These are phyloP conservation scores for Daktulosphaira vitifoliae DNA, from an alignment of 1,140 invertebrate species.

Conservation along the genomic window DNA sequence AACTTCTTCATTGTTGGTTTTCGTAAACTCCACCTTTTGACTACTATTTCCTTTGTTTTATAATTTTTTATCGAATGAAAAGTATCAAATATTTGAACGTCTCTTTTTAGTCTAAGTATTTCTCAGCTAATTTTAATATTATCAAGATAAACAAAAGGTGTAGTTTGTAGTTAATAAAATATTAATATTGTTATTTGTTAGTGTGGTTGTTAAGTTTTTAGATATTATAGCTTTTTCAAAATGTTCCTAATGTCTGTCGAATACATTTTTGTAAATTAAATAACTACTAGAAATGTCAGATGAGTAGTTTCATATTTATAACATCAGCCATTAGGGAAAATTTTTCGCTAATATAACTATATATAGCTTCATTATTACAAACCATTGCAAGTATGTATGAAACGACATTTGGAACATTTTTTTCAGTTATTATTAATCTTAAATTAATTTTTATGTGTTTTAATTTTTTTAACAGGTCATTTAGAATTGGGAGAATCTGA, in stretches of 20 bases:
- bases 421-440: not conserved
- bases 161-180: constrained; percentile 15
- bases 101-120: not conserved
- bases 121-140: not conserved
- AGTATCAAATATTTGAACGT: constrained; percentile 33
- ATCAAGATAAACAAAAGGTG: constrained; percentile 23
- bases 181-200: not conserved
- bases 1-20: constrained; percentile 15
- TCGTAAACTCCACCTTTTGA: constrained; percentile 25
- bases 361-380: too few species aligned
- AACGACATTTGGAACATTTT: constrained; percentile 1
- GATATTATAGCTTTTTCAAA: too few species aligned
- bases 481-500: constrained; percentile 25
- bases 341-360: too few species aligned
- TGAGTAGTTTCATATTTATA: too few species aligned
- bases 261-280: too few species aligned
- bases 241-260: constrained; percentile 7
- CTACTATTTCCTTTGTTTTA: not conserved
- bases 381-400: too few species aligned
- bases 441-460: not conserved
- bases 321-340: too few species aligned
- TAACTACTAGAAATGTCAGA: too few species aligned
- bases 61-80: not conserved
- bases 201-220: not conserved
- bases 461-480: constrained; percentile 1